Base-by-base conservation (phyloP, 2,797 vertebrate species). In the Ctenopoma multispine region DNA sequence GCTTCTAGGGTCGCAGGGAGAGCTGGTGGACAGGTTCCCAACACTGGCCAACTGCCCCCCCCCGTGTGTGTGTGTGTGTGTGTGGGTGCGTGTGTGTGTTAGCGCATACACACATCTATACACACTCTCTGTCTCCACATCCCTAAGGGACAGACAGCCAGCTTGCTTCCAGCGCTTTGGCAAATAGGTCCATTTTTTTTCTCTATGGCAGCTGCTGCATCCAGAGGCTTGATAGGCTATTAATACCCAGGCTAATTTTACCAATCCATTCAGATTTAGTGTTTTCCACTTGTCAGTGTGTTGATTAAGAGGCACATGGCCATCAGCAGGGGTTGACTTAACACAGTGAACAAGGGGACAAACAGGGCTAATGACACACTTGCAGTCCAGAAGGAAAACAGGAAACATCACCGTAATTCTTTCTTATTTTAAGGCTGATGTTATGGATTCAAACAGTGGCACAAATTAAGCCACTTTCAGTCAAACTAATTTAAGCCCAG, bases 241-340 rank as follows among this genome's bases (percentile, higher is more conserved):
- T 94, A 94, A 94, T 95, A 92, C 89, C 82, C 82, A 3, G 62
- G 92, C 90, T 95, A 94, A 95, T 95, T 94, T 92, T 90, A 93
- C 92, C 92, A 87, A 93, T 94, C 92, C 87, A 93, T 95, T 94
- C 92, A 89, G 86, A 93, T 93, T 93, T 93, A 88, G 87, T 55
- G 79, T 90, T 91, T 92, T 88, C 87, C 84, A 84, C 91, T 91
- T 90, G 90, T 92, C 90, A 92, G 74, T 57, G 84, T 88, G 89
- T 92, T 94, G 93, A 94, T 94, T 93, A 94, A 93, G 92, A 93
- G 89, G 90, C 92, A 90, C 88, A 87, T 83, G 90, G 90, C 92
- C 85, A 82, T 89, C 83, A 86, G 81, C 80, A 8, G 71, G 82
- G 77, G 89, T 89, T 80, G 74, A 84, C 83, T 87, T 86, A 84